Conservation (phyloP, 2,797 vertebrate species). For the Poecilia velifera region DNA sequence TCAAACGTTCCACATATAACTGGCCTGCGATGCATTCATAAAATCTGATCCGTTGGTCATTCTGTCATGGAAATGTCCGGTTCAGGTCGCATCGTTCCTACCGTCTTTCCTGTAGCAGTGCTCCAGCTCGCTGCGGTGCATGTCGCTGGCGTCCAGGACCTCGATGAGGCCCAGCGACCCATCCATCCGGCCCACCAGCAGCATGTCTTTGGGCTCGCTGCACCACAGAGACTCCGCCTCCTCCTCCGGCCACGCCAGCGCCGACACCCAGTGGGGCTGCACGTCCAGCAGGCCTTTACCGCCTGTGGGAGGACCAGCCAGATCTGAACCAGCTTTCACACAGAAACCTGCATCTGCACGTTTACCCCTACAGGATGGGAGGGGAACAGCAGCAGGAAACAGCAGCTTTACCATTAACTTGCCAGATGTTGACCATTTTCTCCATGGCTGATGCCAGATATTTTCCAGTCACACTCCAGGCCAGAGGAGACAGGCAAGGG, state of each 20-base stretch:
- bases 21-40: too few relatives aligned
- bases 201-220: constrained; percentile 87
- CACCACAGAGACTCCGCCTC: constrained; percentile 85
- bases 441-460: constrained; percentile 94
- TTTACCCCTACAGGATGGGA: not conserved
- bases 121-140: constrained; percentile 90
- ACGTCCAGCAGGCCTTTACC: constrained; percentile 91
- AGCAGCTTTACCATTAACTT: constrained; percentile 88
- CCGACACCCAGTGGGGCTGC: constrained; percentile 97
- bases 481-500: constrained; percentile 87
- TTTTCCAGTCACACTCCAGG: constrained; percentile 94
- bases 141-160: constrained; percentile 86
- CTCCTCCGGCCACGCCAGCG: constrained; percentile 91
- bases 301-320: constrained; percentile 72
- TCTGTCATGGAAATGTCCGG: too few relatives aligned
- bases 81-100: constrained; percentile 45
- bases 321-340: too few relatives aligned
- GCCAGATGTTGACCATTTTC: constrained; percentile 98
- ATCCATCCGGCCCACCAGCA: constrained; percentile 95
- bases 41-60: too few relatives aligned
- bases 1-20: too few relatives aligned
- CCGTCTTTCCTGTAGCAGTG: constrained; percentile 97
- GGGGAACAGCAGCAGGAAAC: not conserved
- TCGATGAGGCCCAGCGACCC: constrained; percentile 94
- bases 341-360: not conserved